Evolutionary conservation across 2,888 invertebrate genomes (phyloP), one percentile per base, ranked within the genome.

Genomic region (Pseudococcus longispinus): DNA sequence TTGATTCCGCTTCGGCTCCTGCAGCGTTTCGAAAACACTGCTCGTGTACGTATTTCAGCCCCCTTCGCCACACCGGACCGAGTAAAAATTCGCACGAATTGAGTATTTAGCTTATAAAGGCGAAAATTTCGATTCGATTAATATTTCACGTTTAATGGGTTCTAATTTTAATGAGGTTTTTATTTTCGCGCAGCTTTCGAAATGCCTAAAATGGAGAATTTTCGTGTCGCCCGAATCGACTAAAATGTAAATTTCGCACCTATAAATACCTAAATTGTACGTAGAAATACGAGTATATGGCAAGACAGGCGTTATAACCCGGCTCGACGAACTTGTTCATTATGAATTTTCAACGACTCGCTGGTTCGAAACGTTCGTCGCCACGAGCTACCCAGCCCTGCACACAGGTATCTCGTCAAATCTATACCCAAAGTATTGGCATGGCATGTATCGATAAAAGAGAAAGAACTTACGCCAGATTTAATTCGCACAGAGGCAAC

Each of bases 61-160:
- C n/a, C 15, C 51, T 18, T n/a, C 15, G 3, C n/a, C 2, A 2
- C 15, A 2, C 4, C 15, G 15, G 18, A 51, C 13, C n/a, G 51
- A 51, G 23, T 23, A 60, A 60, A 60, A 23, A 23, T 60, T 51
- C 15, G 15, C 15, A 11, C 60, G 11, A 11, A 60, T 60, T 15
- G n/a, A 8, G 51, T 15, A 51, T 51, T 51, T 51, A 51, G n/a
- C 3, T n/a, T n/a, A n/a, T 15, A n/a, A 15, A 20, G 60, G 42
- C 42, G 77, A 80, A 70, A 80, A 80, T 42, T 80, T 80, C 77
- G 8, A 74, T 32, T 32, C 74, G 74, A 80, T 80, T 42, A 80
- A 42, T 80, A 80, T 80, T 80, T 80, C 42, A 80, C 77, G 29
- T 80, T 80, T 80, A 80, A 80, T 42, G 77, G 77, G 20, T 80